A percentile compares a stretch with the other conserved stretches of the same genome.
Conservation (phyloP, 30 jellyfish, hydroid and myxozoan species). For the Mastigias papua region DNA sequence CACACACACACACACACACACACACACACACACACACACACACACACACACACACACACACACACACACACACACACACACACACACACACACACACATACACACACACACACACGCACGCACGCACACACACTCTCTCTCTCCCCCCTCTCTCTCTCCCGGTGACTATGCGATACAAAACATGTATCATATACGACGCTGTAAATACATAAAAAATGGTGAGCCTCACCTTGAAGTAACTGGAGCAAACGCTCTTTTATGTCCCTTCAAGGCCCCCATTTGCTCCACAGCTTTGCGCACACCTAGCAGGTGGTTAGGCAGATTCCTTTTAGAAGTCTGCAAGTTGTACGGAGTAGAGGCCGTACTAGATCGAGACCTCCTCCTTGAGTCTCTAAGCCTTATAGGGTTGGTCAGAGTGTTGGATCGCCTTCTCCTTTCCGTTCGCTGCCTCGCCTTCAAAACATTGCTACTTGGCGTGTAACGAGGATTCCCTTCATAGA, state of each 20-base stretch:
- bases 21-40: too few relatives aligned
- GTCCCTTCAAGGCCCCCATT: constrained; percentile 34
- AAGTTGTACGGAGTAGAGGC: constrained; percentile 36
- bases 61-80: too few relatives aligned
- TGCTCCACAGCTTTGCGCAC: constrained; percentile 47
- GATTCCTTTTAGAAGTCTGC: constrained; percentile 18
- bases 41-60: too few relatives aligned
- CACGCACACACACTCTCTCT: too few relatives aligned
- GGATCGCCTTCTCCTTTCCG: constrained; percentile 22
- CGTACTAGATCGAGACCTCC: constrained; percentile 39
- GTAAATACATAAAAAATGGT: too few relatives aligned
- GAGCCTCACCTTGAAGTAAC: constrained; percentile 28
- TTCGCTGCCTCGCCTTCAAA: constrained; percentile 23
- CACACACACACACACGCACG: too few relatives aligned
- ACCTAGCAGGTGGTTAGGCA: constrained; percentile 32
- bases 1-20: too few relatives aligned
- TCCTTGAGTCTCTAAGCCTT: constrained; percentile 49
- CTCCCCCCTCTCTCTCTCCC: too few relatives aligned
- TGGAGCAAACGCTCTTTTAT: constrained; percentile 32
- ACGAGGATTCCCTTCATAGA: constrained; percentile 62
- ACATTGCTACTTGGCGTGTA: constrained; percentile 28
- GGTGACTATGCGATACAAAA: too few relatives aligned
- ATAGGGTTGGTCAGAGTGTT: constrained; percentile 61
- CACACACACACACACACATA: too few relatives aligned
- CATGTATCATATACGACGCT: too few relatives aligned